Conservation (phyloP, 2,888 invertebrate genomes). For the Ophonus ardosiacus region DNA sequence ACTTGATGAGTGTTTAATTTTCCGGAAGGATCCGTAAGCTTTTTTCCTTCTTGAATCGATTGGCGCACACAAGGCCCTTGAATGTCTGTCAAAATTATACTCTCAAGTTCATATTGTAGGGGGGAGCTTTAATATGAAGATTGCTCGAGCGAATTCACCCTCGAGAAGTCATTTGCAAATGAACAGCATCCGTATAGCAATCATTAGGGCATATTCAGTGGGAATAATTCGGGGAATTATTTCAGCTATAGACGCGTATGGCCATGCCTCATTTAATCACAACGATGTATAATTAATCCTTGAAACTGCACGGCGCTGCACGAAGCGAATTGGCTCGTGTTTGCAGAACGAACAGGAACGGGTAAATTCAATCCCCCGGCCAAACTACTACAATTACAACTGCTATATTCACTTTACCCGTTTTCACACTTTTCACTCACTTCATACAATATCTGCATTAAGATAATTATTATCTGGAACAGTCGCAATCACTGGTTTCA, state of each 20-base stretch:
- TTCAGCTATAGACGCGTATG: constrained; percentile 68
- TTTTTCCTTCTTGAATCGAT: constrained; percentile 66
- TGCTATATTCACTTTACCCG: constrained; percentile 45
- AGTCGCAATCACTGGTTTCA: background rate
- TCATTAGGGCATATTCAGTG: constrained; percentile 76
- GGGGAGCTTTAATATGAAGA: constrained; percentile 74
- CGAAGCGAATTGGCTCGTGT: constrained; percentile 46
- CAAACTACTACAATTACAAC: background rate
- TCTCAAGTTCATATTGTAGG: constrained; percentile 73
- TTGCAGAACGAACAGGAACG: constrained; percentile 28
- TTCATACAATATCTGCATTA: constrained; percentile 16
- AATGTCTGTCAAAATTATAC: constrained; percentile 73
- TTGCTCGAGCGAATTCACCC: constrained; percentile 69
- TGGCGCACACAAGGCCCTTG: constrained; percentile 68
- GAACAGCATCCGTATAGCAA: constrained; percentile 74
- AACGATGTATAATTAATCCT: constrained; percentile 64
- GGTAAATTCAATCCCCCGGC: background rate
- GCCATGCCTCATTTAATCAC: constrained; percentile 64
- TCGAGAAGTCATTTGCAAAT: constrained; percentile 75
- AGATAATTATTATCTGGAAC: constrained; percentile 25
- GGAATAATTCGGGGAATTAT: constrained; percentile 75
- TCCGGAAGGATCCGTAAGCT: constrained; percentile 71
- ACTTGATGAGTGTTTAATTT: constrained; percentile 71
- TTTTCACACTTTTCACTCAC: constrained; percentile 45
- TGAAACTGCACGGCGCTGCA: constrained; percentile 47